phyloP scores from a whole-genome alignment of 2,888 invertebrate genomes.

The Loripinus fragilis region DNA sequence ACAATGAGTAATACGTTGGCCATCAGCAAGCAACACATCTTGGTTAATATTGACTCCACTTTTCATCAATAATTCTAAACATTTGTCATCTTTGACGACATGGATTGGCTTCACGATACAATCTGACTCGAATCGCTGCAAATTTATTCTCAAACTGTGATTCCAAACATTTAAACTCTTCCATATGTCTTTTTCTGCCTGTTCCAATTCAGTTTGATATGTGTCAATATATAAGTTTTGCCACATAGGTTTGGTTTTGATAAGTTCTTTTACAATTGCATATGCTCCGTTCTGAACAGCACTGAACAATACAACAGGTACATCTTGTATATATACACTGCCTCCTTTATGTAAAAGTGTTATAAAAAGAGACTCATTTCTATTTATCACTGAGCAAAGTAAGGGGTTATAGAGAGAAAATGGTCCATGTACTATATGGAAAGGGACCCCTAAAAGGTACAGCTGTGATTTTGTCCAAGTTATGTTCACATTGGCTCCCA shows the following conservation, averaged over 20 bases:
- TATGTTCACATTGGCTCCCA: too few species aligned
- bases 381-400: neutral
- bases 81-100: neutral
- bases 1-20: neutral
- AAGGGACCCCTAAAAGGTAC: too few species aligned
- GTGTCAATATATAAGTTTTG: too few species aligned
- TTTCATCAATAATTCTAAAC: neutral
- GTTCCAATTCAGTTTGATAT: too few species aligned
- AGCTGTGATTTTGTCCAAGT: too few species aligned
- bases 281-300: neutral
- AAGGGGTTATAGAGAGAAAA: neutral
- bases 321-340: neutral
- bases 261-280: neutral
- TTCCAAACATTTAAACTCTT: neutral
- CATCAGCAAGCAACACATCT: neutral
- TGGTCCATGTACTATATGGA: too few species aligned
- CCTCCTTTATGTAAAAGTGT: neutral
- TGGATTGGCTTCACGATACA: neutral
- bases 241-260: too few species aligned
- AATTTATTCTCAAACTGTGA: neutral
- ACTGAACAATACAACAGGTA: neutral
- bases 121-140: neutral
- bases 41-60: neutral
- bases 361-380: neutral
- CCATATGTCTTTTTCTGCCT: too few species aligned